Percentiles rank a stretch among this genome's conserved stretches.
These are phyloP conservation scores for Pionites leucogaster DNA, from an alignment of 2,113 vertebrate genomes.

Conservation along the genomic window DNA sequence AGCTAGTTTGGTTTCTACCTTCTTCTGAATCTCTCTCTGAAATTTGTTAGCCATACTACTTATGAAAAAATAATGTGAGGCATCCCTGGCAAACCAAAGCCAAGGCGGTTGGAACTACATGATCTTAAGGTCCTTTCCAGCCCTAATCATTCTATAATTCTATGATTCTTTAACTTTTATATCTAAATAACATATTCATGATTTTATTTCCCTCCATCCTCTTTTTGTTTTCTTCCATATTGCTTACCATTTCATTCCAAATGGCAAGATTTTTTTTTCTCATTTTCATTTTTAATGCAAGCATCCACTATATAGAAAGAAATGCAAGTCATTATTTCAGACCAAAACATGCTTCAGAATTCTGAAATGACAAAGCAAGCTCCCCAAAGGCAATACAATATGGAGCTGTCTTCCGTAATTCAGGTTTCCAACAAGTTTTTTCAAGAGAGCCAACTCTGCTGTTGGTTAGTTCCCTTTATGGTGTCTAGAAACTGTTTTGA, in stretches of 20 bases:
- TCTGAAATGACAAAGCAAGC: neutral
- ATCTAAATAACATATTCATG: neutral
- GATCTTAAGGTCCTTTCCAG: neutral
- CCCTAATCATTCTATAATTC: neutral
- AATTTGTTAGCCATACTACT: fast-evolving
- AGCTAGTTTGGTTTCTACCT: neutral
- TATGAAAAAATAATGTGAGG: neutral
- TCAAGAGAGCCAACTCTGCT: fast-evolving
- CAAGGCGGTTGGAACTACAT: neutral
- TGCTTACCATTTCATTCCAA: neutral
- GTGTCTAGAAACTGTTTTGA: neutral
- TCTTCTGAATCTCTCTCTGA: neutral
- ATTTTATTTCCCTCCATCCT: neutral
- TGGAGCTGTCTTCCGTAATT: neutral
- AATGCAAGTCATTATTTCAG: neutral
- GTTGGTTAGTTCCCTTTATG: neutral
- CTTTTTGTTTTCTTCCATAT: neutral
- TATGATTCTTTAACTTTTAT: neutral
- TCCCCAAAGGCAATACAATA: neutral
- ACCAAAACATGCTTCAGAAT: neutral
- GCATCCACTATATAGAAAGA: neutral
- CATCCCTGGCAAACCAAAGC: neutral
- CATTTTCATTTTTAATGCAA: neutral
- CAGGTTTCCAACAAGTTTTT: neutral
- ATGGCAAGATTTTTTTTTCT: neutral